Conservation (phyloP, 2,113 vertebrate species). For the Chloropsis cyanopogon region DNA sequence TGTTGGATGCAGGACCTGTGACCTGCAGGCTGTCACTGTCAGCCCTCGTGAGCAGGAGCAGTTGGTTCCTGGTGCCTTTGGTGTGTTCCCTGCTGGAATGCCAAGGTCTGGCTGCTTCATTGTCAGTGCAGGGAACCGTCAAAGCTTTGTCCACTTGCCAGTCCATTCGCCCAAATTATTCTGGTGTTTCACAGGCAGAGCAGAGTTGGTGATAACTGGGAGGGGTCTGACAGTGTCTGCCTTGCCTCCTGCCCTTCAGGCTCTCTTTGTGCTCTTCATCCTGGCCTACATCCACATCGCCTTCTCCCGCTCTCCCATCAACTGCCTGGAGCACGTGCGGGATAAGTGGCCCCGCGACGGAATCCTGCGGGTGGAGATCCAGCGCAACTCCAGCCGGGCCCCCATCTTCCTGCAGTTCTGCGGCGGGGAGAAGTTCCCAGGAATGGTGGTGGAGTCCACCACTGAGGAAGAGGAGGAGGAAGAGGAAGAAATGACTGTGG, state of each 20-base stretch:
- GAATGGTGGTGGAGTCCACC: slow-evolving; percentile 73
- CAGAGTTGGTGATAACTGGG: not conserved
- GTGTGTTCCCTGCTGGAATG: not conserved
- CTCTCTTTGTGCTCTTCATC: slow-evolving; percentile 94
- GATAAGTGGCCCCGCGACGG: slow-evolving; percentile 94
- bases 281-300: slow-evolving; percentile 97
- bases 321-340: slow-evolving; percentile 92
- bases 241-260: slow-evolving; percentile 66
- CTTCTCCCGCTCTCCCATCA: slow-evolving; percentile 95
- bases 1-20: not conserved
- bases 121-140: not conserved
- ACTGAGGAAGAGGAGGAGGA: slow-evolving; percentile 82
- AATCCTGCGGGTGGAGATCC: slow-evolving; percentile 92
- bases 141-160: not conserved
- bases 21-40: not conserved
- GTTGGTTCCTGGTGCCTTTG: not conserved
- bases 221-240: not conserved
- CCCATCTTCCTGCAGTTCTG: slow-evolving; percentile 94
- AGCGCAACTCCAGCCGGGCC: slow-evolving; percentile 88
- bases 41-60: not conserved
- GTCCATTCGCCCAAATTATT: accelerated
- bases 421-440: slow-evolving; percentile 72
- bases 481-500: slow-evolving; percentile 89
- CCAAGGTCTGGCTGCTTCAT: accelerated
- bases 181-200: not conserved